Percentiles rank a stretch among this genome's conserved stretches.
phyloP scores from a whole-genome alignment of 2,797 vertebrate species.

The Siniperca obscura region DNA sequence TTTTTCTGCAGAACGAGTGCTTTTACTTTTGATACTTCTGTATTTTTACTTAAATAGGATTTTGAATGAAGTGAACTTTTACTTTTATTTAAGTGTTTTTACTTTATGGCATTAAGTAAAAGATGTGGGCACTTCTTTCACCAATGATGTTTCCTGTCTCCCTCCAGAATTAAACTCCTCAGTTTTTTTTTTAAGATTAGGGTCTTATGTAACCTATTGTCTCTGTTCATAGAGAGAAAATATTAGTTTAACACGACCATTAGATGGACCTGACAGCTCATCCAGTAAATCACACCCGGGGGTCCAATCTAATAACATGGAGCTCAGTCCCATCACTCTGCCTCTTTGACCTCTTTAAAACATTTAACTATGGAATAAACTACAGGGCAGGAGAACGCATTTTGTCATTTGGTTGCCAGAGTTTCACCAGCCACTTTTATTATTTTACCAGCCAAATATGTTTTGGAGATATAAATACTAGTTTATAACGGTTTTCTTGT shows the following conservation, averaged over 20 bases:
- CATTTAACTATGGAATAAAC: slow-evolving; percentile 1
- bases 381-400: background rate
- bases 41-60: too few relatives aligned
- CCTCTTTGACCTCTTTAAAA: slow-evolving; percentile 10
- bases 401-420: background rate
- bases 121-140: background rate
- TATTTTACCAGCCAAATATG: slow-evolving; percentile 2
- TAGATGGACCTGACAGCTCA: slow-evolving; percentile 9
- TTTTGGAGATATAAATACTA: background rate
- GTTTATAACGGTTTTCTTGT: background rate
- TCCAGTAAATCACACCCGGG: background rate
- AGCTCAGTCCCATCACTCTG: background rate
- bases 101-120: background rate
- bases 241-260: slow-evolving; percentile 17
- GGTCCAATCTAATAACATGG: slow-evolving; percentile 9
- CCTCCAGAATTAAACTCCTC: background rate
- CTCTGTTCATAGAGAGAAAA: slow-evolving; percentile 3
- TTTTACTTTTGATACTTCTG: background rate
- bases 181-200: background rate
- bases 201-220: background rate
- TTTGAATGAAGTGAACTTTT: background rate
- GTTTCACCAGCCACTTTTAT: background rate
- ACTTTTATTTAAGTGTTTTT: background rate
- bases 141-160: background rate
- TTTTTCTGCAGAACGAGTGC: background rate